Evolutionary conservation across 2,113 vertebrate species (phyloP), one percentile per base, ranked within the genome.

Genomic region (Atherinomorus stipes): DNA sequence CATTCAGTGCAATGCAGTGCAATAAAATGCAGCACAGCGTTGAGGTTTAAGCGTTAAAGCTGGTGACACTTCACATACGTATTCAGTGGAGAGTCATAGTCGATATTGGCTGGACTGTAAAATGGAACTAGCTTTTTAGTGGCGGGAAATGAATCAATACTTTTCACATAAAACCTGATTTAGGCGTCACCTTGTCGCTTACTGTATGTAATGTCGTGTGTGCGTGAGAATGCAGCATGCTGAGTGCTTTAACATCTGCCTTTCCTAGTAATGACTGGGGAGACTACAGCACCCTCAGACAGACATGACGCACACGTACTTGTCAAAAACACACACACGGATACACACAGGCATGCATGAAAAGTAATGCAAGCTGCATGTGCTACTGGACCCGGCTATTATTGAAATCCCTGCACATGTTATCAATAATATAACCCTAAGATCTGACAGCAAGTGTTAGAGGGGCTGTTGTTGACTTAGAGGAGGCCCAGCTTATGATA

Each of bases 211-310:
- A 71, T 83, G 81, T 58, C 61, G 65, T 76, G 40, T 37, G 60
- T 50, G 47, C 9, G 22, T 56, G 70, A 69, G 54, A 71, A 52
- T 49, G 61, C 13, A 2, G 21, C 49, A 23, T 63, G 76, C 53
- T 73, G 69, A 89, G 74, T 86, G 78, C 78, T 81, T 80, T 86
- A 91, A 91, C 93, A 92, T 92, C 88, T 91, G 91, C 90, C 85
- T 87, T 78, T 88, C 72, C 74, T 74, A 71, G 76, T 91, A 91
- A 92, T 91, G 89, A 88, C 78, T 31, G 21, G 84, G 79, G 79
- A 88, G 86, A 78, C 64, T 26, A 66, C 59, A 49, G 85, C 68
- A 60, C 80, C 75, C 83, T 80, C 70, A 80, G 84, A 87, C 77
- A 82, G 79, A 78, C 85, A 64, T 57, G 73, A 85, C 45, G 56